A percentile compares a stretch with the other conserved stretches of the same genome.
Conservation (phyloP, 2,113 vertebrate genomes). For the Neolamprologus ventralis region DNA sequence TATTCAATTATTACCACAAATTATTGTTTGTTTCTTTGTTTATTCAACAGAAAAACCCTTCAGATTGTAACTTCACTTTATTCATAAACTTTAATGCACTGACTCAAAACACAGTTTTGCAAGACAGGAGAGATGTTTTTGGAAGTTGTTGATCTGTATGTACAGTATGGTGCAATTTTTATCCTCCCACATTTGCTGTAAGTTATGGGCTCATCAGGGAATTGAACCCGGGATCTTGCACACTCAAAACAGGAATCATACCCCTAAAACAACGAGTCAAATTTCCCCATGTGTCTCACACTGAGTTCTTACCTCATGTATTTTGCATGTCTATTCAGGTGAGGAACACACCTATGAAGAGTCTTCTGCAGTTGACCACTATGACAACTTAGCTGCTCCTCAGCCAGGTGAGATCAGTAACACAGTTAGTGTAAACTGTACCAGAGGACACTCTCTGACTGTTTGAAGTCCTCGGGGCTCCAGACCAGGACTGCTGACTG, state of each 20-base stretch:
- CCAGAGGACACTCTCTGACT: background rate
- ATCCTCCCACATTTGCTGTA: background rate
- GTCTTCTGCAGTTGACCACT: constrained; percentile 52
- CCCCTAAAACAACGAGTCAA: constrained; percentile 66
- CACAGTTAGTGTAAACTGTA: background rate
- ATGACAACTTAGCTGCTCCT: constrained; percentile 29
- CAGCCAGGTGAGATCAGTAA: constrained; percentile 46
- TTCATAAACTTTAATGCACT: background rate
- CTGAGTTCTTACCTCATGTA: background rate
- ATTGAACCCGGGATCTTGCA: constrained; percentile 63
- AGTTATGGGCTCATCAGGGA: constrained; percentile 47
- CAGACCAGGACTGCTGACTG: background rate
- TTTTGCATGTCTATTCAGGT: constrained; percentile 36
- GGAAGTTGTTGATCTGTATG: background rate
- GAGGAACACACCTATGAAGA: constrained; percentile 62
- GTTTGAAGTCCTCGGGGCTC: background rate
- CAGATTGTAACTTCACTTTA: background rate
- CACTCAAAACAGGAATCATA: constrained; percentile 72
- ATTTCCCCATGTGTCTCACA: background rate
- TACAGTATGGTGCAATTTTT: background rate
- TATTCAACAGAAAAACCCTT: accelerated
- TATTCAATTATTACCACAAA: background rate
- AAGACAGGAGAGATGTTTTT: background rate
- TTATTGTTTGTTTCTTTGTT: background rate
- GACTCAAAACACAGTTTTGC: background rate